Conservation (phyloP, 2,113 vertebrate species). For the Synodontis membranacea region DNA sequence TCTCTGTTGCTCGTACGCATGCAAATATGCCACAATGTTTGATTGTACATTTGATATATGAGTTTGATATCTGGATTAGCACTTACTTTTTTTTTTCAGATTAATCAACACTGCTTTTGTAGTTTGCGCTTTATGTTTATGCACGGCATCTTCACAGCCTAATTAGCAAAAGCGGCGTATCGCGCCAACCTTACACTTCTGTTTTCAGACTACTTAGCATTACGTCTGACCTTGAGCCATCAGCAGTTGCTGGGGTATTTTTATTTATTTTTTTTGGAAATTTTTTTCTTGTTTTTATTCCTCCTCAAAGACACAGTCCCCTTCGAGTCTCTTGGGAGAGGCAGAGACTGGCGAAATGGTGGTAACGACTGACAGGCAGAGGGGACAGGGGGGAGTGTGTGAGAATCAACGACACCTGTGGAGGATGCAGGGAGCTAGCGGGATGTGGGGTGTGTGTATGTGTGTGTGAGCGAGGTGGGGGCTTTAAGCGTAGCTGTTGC, state of each 20-base stretch:
- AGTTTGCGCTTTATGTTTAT: neutral
- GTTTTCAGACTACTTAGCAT: conserved; percentile 49
- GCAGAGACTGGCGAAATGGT: conserved; percentile 5
- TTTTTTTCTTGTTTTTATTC: conserved; percentile 34
- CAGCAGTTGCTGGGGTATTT: conserved; percentile 29
- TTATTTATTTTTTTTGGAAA: neutral
- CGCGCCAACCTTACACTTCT: conserved; percentile 17
- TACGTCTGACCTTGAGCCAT: conserved; percentile 54
- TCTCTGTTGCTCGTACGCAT: neutral
- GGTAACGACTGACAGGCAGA: conserved; percentile 42
- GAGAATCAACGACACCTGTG: conserved; percentile 51
- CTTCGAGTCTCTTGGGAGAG: conserved; percentile 32
- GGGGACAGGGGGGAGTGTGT: neutral
- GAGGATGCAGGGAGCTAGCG: conserved; percentile 35
- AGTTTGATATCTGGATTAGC: neutral
- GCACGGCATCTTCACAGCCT: conserved; percentile 9
- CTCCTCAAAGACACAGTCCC: conserved; percentile 49
- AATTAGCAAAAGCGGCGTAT: conserved; percentile 45
- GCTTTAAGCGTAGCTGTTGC: conserved; percentile 37
- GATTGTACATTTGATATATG: neutral
- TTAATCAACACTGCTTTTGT: neutral
- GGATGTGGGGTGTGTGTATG: neutral
- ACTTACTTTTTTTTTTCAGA: neutral
- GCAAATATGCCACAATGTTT: neutral
- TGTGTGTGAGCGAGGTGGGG: neutral